Evolutionary conservation across 2,113 vertebrate species (phyloP).

Genomic region (Colistium nudipinnis): DNA sequence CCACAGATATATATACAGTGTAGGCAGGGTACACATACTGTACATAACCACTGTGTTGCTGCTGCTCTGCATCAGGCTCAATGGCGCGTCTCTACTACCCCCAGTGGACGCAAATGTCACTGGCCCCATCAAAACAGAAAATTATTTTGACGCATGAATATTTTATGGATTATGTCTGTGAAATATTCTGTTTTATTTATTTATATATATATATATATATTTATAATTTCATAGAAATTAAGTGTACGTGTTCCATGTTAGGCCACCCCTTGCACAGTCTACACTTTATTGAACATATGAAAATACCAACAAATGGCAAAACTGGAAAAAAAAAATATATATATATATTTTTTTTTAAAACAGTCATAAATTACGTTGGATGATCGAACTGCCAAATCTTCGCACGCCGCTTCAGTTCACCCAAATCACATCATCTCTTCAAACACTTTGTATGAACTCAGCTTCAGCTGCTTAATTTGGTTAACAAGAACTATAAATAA

Average conservation of each 20-base stretch:
- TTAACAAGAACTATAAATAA: background rate
- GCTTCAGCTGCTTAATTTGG: background rate
- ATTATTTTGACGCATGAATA: no score
- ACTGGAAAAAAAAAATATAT: slow-evolving; percentile 3
- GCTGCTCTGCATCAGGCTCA: background rate
- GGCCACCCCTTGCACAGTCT: background rate
- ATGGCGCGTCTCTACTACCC: slow-evolving; percentile 22
- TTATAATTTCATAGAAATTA: background rate
- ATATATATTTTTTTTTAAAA: slow-evolving; percentile 1
- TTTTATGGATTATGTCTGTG: background rate
- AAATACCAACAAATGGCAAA: slow-evolving; percentile 53
- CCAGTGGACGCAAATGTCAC: slow-evolving; percentile 1
- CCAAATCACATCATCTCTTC: background rate
- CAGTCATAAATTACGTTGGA: slow-evolving; percentile 48
- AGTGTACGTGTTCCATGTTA: background rate
- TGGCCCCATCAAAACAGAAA: background rate
- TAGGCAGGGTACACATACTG: background rate
- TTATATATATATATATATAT: background rate
- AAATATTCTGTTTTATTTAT: background rate
- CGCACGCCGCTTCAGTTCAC: background rate
- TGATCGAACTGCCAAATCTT: no score
- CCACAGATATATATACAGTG: no score
- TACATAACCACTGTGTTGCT: background rate
- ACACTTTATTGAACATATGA: slow-evolving; percentile 64
- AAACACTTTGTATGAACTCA: background rate